Evolutionary conservation across 2,113 vertebrate genomes (phyloP).

Genomic region (Sturnus vulgaris): DNA sequence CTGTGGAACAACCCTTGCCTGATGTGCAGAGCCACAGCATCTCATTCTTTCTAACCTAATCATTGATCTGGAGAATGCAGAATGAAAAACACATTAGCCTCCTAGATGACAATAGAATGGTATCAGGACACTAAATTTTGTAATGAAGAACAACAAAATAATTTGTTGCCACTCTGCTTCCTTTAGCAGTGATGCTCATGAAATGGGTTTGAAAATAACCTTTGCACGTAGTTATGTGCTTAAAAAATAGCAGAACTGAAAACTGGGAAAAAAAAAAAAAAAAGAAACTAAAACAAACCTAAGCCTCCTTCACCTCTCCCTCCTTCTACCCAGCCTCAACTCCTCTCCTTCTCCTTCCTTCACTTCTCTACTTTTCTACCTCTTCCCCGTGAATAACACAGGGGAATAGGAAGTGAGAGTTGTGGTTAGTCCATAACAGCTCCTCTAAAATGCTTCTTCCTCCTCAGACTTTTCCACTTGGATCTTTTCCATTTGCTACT

Average conservation of each 20-base stretch:
- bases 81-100: not conserved
- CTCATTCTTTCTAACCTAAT: not conserved
- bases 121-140: not conserved
- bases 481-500: not conserved
- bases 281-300: not conserved
- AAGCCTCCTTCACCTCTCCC: not conserved
- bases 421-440: not conserved
- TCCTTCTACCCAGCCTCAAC: not conserved
- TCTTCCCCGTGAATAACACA: not conserved
- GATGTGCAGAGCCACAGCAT: not conserved
- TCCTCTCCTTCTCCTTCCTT: not conserved
- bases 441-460: not conserved
- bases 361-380: not conserved
- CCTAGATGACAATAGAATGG: not conserved
- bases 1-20: not conserved
- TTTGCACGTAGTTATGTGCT: not conserved
- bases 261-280: rapidly evolving
- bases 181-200: too few species aligned
- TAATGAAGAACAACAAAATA: not conserved
- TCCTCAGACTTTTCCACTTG: not conserved
- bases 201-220: not conserved
- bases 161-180: not conserved
- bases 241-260: not conserved
- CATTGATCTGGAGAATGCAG: not conserved
- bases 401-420: not conserved